Conservation (phyloP, 2,888 invertebrate genomes). For the Tanytarsus gracilentus region DNA sequence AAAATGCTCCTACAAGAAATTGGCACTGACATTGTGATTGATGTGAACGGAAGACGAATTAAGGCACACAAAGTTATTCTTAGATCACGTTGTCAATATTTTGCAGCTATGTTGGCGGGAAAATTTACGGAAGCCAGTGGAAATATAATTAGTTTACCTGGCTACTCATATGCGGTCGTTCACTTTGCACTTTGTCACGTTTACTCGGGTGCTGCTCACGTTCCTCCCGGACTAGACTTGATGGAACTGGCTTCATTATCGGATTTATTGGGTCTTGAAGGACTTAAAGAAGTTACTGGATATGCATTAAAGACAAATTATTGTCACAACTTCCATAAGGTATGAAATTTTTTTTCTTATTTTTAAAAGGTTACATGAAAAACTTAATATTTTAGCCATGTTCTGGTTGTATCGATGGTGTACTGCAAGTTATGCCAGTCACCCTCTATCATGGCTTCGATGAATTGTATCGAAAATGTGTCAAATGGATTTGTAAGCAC, state of each 20-base stretch:
- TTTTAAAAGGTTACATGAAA: neutral
- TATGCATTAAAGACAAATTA: slow-evolving; percentile 79
- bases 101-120: slow-evolving; percentile 82
- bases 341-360: slow-evolving; percentile 40
- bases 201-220: slow-evolving; percentile 83
- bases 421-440: slow-evolving; percentile 77
- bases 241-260: slow-evolving; percentile 80
- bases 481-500: slow-evolving; percentile 79
- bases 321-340: slow-evolving; percentile 91
- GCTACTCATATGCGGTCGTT: slow-evolving; percentile 72
- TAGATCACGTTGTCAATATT: slow-evolving; percentile 84
- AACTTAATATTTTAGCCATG: slow-evolving; percentile 60
- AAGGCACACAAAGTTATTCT: slow-evolving; percentile 88
- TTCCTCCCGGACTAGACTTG: slow-evolving; percentile 77
- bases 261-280: slow-evolving; percentile 83
- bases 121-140: slow-evolving; percentile 73
- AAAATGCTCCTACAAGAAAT: slow-evolving; percentile 88
- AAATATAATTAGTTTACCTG: slow-evolving; percentile 75
- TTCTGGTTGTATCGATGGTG: slow-evolving; percentile 74
- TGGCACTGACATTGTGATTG: slow-evolving; percentile 77
- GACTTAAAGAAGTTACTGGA: slow-evolving; percentile 83
- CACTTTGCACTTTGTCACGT: slow-evolving; percentile 89
- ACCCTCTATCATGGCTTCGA: slow-evolving; percentile 78
- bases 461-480: slow-evolving; percentile 75
- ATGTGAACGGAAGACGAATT: slow-evolving; percentile 72